These are phyloP conservation scores for Aulostomus chinensis DNA, from an alignment of 2,797 vertebrate genomes.

Conservation along the genomic window DNA sequence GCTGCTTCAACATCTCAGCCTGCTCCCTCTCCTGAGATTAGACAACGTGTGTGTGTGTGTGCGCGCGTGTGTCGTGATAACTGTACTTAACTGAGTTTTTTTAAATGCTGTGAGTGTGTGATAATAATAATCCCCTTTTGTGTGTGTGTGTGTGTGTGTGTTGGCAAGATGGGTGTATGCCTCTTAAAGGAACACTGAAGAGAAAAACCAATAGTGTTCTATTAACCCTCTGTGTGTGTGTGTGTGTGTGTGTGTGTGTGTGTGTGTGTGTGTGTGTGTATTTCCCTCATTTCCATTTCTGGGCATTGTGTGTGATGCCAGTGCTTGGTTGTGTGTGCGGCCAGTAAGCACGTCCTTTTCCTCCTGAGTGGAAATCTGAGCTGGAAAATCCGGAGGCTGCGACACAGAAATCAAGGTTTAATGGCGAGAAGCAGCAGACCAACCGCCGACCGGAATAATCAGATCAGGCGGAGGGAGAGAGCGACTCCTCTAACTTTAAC, in stretches of 20 bases:
- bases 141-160: constrained; percentile 4
- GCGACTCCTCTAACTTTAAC: not conserved
- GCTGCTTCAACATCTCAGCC: constrained; percentile 40
- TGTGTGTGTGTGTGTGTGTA: not conserved
- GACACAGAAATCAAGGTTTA: constrained; percentile 53
- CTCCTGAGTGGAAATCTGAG: constrained; percentile 35
- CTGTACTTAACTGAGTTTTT: constrained; percentile 13
- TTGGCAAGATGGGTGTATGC: not conserved
- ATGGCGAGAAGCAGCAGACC: constrained; percentile 46
- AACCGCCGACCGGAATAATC: constrained; percentile 47
- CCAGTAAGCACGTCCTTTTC: constrained; percentile 33
- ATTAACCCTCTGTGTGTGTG: constrained; percentile 10
- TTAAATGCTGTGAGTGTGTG: constrained; percentile 21
- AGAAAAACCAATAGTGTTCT: too few relatives aligned
- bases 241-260: not conserved
- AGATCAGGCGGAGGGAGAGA: constrained; percentile 41
- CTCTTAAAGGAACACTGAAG: not conserved
- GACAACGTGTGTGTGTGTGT: constrained; percentile 16
- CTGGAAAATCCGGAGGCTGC: constrained; percentile 50
- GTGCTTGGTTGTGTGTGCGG: constrained; percentile 1
- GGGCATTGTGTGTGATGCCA: too few relatives aligned
- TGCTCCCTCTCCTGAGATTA: constrained; percentile 46
- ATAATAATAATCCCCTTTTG: constrained; percentile 53
- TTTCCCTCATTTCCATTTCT: too few relatives aligned
- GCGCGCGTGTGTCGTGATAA: constrained; percentile 14